phyloP scores from a whole-genome alignment of 1,140 invertebrate species.

The Aplysia californica region DNA sequence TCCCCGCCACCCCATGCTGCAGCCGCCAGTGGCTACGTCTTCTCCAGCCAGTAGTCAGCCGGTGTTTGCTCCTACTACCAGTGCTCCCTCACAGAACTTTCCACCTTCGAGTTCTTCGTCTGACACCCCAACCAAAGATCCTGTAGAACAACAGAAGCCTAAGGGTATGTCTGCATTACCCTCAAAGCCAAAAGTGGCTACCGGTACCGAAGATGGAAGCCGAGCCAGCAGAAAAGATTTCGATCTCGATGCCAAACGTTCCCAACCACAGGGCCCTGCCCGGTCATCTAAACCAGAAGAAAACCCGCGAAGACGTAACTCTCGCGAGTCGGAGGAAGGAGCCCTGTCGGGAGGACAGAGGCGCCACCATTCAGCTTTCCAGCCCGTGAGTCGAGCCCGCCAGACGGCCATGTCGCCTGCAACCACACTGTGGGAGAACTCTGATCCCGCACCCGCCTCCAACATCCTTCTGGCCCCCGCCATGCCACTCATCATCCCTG shows the following conservation, averaged over 20 bases:
- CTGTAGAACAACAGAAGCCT: neutral
- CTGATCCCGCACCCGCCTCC: conserved; percentile 42
- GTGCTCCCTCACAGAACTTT: neutral
- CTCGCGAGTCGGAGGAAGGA: conserved; percentile 3
- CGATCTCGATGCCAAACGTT: neutral
- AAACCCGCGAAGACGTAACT: neutral
- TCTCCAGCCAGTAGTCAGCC: too few species aligned
- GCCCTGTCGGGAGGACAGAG: conserved; percentile 3
- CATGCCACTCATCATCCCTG: conserved; percentile 36
- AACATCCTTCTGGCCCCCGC: conserved; percentile 58
- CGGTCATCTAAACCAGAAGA: too few species aligned
- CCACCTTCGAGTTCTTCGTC: too few species aligned
- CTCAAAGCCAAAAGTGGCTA: neutral
- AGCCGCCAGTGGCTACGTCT: too few species aligned
- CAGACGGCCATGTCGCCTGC: conserved; percentile 62
- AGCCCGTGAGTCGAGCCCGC: conserved; percentile 45
- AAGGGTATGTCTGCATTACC: neutral
- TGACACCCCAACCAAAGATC: too few species aligned
- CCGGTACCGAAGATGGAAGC: conserved; percentile 12
- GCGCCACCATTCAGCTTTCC: conserved; percentile 48
- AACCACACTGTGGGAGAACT: conserved; percentile 61
- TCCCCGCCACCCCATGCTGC: too few species aligned
- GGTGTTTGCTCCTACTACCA: too few species aligned
- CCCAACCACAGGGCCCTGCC: too few species aligned
- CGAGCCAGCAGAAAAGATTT: neutral